These are phyloP conservation scores for Ophiothrix spiculata DNA, from an alignment of 35 echinoderm and acorn worm species.

Conservation along the genomic window DNA sequence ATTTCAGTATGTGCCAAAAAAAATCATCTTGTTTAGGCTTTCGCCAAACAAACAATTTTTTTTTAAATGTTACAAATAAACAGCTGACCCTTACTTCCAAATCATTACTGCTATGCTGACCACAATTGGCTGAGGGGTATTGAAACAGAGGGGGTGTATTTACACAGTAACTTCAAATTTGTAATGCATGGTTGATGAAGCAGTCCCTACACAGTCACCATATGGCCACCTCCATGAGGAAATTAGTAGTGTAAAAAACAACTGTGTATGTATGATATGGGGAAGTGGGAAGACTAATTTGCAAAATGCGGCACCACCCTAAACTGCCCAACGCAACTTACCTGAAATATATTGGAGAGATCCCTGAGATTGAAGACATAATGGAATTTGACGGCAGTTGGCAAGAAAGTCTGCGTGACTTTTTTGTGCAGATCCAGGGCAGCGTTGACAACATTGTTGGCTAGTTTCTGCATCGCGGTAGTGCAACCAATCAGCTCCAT, in stretches of 20 bases:
- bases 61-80: no score
- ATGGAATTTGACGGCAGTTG: slow-evolving; percentile 97
- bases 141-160: no score
- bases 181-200: not conserved
- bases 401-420: slow-evolving; percentile 85
- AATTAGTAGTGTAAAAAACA: not conserved
- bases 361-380: slow-evolving; percentile 98
- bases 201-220: not conserved
- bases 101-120: no score
- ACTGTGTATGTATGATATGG: not conserved
- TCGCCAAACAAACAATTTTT: no score
- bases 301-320: not conserved
- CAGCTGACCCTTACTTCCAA: no score
- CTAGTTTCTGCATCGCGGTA: slow-evolving; percentile 73
- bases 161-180: no score
- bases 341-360: slow-evolving; percentile 96
- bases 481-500: slow-evolving; percentile 34
- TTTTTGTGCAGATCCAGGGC: slow-evolving; percentile 96
- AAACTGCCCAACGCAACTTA: not conserved
- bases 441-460: slow-evolving; percentile 54
- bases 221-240: not conserved
- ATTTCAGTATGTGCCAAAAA: no score
- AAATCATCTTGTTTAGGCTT: no score
- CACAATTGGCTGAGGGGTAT: no score
- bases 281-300: not conserved